Evolutionary conservation across 2,888 invertebrate genomes (phyloP).

Genomic region (Seira musarum): DNA sequence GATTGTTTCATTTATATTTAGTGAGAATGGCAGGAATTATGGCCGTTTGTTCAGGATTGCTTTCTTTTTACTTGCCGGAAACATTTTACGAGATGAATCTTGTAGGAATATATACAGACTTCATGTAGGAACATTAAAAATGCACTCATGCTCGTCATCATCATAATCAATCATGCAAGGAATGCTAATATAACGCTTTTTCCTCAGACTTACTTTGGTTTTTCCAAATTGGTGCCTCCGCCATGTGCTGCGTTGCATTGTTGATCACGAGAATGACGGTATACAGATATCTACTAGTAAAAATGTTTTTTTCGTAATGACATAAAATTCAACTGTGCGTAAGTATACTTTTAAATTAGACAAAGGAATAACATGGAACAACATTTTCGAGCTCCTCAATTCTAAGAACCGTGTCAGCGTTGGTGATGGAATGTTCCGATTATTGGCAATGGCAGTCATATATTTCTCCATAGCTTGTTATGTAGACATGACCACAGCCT

Average conservation of each 20-base stretch:
- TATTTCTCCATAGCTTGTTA: constrained; percentile 57
- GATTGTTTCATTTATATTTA: constrained; percentile 18
- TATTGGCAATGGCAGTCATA: not conserved
- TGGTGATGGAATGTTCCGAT: constrained; percentile 22
- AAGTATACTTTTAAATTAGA: constrained; percentile 31
- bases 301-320: not conserved
- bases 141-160: not conserved
- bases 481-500: constrained; percentile 43
- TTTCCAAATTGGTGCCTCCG: constrained; percentile 66
- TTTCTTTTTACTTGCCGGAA: constrained; percentile 33
- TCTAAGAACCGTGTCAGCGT: constrained; percentile 9
- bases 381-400: constrained; percentile 1
- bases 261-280: constrained; percentile 62
- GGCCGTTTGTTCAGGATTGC: constrained; percentile 24
- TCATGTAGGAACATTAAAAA: constrained; percentile 1
- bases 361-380: constrained; percentile 39
- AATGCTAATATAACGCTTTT: no score
- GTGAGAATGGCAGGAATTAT: constrained; percentile 23
- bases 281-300: not conserved
- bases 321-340: not conserved
- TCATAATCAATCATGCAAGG: no score
- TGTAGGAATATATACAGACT: not conserved
- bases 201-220: constrained; percentile 7
- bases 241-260: constrained; percentile 47
- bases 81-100: constrained; percentile 23